Conservation (phyloP, 2,113 vertebrate genomes). For the Illadopsis cleaveri region DNA sequence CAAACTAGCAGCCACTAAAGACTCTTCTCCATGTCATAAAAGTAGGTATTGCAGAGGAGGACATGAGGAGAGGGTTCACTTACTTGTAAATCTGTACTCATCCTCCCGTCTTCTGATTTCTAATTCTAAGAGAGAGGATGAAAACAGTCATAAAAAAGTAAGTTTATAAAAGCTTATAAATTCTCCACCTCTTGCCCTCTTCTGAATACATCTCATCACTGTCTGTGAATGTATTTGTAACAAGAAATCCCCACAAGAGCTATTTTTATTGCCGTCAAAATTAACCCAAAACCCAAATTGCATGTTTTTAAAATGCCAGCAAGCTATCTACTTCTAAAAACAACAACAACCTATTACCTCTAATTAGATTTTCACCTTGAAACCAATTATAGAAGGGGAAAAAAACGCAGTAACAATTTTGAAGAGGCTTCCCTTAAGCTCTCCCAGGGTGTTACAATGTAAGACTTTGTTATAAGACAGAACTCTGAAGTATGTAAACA, state of each 20-base stretch:
- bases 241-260: neutral
- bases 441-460: neutral
- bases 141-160: constrained; percentile 84
- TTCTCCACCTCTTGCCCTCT: constrained; percentile 65
- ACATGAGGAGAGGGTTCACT: constrained; percentile 80
- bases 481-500: neutral
- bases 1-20: neutral
- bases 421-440: neutral
- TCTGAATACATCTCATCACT: constrained; percentile 50
- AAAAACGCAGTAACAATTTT: neutral
- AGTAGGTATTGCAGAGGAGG: constrained; percentile 59
- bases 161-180: constrained; percentile 36
- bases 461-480: neutral
- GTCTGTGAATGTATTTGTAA: neutral
- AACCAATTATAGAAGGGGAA: neutral
- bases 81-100: constrained; percentile 99
- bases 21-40: neutral
- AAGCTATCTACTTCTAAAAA: neutral
- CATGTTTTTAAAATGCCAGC: neutral
- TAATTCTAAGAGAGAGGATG: constrained; percentile 93
- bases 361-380: neutral
- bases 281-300: neutral
- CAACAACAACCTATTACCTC: neutral
- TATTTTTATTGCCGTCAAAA: neutral
- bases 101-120: constrained; percentile 99